Percentiles rank a stretch among this genome's conserved stretches.
Conservation (phyloP, 2,888 invertebrate species). For the Dryococelus australis region DNA sequence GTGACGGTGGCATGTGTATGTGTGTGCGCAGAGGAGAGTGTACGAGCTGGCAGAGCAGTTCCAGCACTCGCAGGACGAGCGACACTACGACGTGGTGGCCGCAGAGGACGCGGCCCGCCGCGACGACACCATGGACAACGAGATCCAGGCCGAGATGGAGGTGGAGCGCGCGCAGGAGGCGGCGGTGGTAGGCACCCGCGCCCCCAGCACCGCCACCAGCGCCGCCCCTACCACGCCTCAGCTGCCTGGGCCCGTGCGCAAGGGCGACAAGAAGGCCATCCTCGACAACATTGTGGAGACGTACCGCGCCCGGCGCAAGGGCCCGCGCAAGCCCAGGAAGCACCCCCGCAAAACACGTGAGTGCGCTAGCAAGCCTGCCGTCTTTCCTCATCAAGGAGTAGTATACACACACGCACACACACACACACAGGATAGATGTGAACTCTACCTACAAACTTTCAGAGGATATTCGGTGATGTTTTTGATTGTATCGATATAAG, state of each 20-base stretch:
- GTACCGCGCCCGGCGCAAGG: slow-evolving; percentile 55
- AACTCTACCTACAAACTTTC: no score
- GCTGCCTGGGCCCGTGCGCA: slow-evolving; percentile 65
- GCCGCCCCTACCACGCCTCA: slow-evolving; percentile 38
- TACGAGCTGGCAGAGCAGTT: slow-evolving; percentile 88
- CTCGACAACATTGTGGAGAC: slow-evolving; percentile 74
- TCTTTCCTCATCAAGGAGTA: neutral
- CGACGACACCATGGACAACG: slow-evolving; percentile 47
- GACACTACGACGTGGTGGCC: slow-evolving; percentile 74
- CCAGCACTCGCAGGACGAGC: slow-evolving; percentile 82
- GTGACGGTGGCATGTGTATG: no score
- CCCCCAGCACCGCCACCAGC: neutral
- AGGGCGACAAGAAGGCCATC: slow-evolving; percentile 74
- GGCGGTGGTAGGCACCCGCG: neutral
- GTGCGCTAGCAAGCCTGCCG: slow-evolving; percentile 49
- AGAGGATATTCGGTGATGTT: no score
- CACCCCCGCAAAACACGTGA: slow-evolving; percentile 59
- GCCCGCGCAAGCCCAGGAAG: slow-evolving; percentile 57
- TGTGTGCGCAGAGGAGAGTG: slow-evolving; percentile 74
- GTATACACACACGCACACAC: no score
- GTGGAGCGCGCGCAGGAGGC: slow-evolving; percentile 68
- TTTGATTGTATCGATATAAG: no score
- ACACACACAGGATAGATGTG: no score
- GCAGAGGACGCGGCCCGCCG: slow-evolving; percentile 68
- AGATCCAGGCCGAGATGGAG: slow-evolving; percentile 73